Evolutionary conservation across 2,113 vertebrate species (phyloP).

Genomic region (Halcyon malimbica): DNA sequence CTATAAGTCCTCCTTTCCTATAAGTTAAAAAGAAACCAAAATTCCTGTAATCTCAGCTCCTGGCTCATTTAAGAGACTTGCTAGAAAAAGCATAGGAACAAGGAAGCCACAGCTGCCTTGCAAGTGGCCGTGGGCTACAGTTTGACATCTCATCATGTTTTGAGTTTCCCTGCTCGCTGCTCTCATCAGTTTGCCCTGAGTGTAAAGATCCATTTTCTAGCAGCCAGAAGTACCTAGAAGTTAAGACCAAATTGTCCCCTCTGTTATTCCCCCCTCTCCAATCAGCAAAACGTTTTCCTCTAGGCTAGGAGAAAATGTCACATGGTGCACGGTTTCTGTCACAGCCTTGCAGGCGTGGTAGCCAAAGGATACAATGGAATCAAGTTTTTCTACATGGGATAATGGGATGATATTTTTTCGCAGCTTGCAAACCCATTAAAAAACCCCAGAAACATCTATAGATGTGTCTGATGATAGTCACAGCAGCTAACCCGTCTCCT

Average conservation of each 20-base stretch:
- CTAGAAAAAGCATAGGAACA: background rate
- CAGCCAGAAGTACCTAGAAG: background rate
- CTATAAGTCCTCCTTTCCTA: conserved; percentile 4
- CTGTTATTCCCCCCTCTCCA: background rate
- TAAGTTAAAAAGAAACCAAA: background rate
- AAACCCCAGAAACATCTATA: background rate
- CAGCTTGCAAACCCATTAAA: background rate
- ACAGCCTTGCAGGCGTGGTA: background rate
- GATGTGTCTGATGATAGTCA: background rate
- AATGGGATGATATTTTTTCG: background rate
- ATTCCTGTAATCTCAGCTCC: conserved; percentile 39
- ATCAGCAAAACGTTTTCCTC: background rate
- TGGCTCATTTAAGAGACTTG: background rate
- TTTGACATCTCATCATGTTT: background rate
- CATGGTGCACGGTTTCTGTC: fast-evolving
- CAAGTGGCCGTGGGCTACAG: background rate
- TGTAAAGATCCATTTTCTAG: background rate
- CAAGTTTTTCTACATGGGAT: background rate
- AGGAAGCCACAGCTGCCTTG: background rate
- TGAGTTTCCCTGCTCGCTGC: background rate
- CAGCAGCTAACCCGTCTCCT: background rate
- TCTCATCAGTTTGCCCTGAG: background rate
- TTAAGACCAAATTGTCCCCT: background rate
- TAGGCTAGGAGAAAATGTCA: background rate
- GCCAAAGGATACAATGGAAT: background rate